Base-by-base conservation (phyloP, 2,888 invertebrate species). In the Molanna angustata region DNA sequence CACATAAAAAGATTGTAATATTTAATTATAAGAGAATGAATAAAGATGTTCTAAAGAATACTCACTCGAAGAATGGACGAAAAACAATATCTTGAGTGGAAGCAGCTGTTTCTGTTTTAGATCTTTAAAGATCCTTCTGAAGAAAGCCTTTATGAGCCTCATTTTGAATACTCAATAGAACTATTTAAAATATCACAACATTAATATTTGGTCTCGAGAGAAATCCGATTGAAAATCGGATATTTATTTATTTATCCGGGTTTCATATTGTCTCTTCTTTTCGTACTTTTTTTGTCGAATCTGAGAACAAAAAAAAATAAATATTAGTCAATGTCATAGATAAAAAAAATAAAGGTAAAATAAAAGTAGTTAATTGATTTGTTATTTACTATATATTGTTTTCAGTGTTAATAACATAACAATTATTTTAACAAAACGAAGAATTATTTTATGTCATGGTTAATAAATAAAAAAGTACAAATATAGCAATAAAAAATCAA, bases 11-110 rank as follows among this genome's bases (percentile, higher is more conserved):
- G 27, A 35, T 13, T 35, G 13, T 35, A 9, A 35, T 13, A 13
- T 35, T 35, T 14, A 35, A 35, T 35, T 4, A n/a, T n/a, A n/a
- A n/a, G n/a, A n/a, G n/a, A n/a, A n/a, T n/a, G n/a, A n/a, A n/a
- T n/a, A n/a, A n/a, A n/a, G n/a, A n/a, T n/a, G n/a, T 27, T 51
- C n/a, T 2, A 16, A 41, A 20, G 4, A 21, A 33, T 17, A 43
- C 86, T 84, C 74, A 88, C 88, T 87, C 14, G 88, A 88, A 37
- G 86, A 83, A 70, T 88, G 85, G 52, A 88, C 85, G 66, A 89
- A 88, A 69, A 88, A 88, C 60, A 88, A 75, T 61, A 88, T 72
- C 69, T 89, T 89, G 53, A 88, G 68, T 1, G 88, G 86, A 60
- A 88, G 73, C 33, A 88, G 73, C 67, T 88, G 82, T 68, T 84